These are phyloP conservation scores for Corella eumyota DNA, from an alignment of 23 tunicate species.

Conservation along the genomic window DNA sequence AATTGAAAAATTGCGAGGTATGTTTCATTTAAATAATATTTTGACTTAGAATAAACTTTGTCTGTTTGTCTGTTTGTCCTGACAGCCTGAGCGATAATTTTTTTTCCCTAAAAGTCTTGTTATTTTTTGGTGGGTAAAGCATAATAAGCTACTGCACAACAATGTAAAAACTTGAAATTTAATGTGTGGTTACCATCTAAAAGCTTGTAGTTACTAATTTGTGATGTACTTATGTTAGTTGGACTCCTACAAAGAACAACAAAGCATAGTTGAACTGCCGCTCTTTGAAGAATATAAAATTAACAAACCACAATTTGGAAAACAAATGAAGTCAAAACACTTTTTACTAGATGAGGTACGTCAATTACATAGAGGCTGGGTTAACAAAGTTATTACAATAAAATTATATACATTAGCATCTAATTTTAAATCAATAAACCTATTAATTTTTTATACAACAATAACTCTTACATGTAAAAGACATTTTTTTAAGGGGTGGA, in stretches of 20 bases:
- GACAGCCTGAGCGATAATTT: no score
- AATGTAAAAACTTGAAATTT: no score
- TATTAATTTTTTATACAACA: no score
- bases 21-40: not conserved
- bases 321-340: slow-evolving; percentile 23
- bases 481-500: slow-evolving; percentile 4
- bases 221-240: not conserved
- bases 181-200: no score
- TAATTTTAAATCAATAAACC: no score
- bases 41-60: no score
- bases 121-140: no score
- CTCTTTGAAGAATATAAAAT: slow-evolving; percentile 23
- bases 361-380: not conserved
- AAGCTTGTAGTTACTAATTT: no score
- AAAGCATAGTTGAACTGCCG: slow-evolving; percentile 20
- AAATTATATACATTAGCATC: no score
- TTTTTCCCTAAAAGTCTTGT: no score
- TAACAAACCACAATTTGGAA: slow-evolving; percentile 21
- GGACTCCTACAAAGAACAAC: slow-evolving; percentile 23
- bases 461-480: not conserved
- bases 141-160: no score
- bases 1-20: slow-evolving; percentile 30
- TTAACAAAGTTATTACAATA: no score
- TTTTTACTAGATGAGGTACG: slow-evolving; percentile 37
- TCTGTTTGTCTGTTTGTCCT: not conserved